Evolutionary conservation across 2,888 invertebrate species (phyloP), one percentile per base, ranked within the genome.

Genomic region (Malthinus flaveolus): DNA sequence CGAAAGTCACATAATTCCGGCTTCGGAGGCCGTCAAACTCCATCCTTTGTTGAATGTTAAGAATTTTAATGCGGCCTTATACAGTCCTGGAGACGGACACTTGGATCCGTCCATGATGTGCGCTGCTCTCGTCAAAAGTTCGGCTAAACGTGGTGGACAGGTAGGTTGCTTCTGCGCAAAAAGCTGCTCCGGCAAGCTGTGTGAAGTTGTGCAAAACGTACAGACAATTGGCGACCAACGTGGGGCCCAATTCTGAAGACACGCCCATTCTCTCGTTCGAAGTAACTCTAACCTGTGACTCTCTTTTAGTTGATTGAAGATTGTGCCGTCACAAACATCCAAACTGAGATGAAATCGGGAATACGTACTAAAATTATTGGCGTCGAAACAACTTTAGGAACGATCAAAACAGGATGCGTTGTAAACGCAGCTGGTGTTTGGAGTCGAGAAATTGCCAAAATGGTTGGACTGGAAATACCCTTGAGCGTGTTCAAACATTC

Each of bases 401-500:
- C 82, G 15, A 91, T 95, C 64, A 88, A 85, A 71, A 91, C 93
- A 0, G 86, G 86, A 62, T 85, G 86, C 62, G 85, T 95, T 1
- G 86, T 95, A 1, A 94, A 94, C 77, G 84, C 93, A 59, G 84
- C 86, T 75, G 92, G 91, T 31, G 93, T 86, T 0, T 96, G 95
- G 95, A 88, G 93, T 0, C 85, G 88, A 3, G 84, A 88, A 55
- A 80, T 95, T 9, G 86, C 88, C 0, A 80, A 85, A 63, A 85
- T 85, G 79, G 86, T 87, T 0, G 88, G 88, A 1, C 73, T 85
- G 1, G 84, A 84, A 52, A 82, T 95, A 9, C 95, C 95, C 0
- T 68, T 95, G 32, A 80, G 90, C 8, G 88, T 93, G 0, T 91
- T 95, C 85, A 92, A 92, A 71, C 95, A 96, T 74, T 88, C 95